Evolutionary conservation across 2,888 invertebrate species (phyloP).

Genomic region (Sphaerophoria rueppellii): DNA sequence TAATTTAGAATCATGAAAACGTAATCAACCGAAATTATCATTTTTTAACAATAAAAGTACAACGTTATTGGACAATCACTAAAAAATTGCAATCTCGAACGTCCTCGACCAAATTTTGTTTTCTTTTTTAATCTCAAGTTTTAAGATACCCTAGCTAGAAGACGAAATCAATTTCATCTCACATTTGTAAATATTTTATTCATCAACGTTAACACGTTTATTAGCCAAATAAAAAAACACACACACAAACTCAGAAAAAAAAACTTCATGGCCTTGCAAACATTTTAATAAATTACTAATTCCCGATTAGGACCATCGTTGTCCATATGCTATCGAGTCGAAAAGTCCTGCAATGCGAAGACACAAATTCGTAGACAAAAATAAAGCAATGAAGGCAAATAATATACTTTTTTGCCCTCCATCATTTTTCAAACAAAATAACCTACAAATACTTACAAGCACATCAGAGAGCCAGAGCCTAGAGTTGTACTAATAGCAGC

Average conservation of each 20-base stretch:
- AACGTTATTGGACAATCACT: conserved; percentile 21
- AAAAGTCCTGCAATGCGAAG: conserved; percentile 27
- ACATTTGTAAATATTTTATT: conserved; percentile 72
- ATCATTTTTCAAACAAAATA: conserved; percentile 17
- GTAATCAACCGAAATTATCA: conserved; percentile 37
- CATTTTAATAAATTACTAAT: conserved; percentile 72
- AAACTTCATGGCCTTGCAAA: conserved; percentile 63
- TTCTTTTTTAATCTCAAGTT: background rate
- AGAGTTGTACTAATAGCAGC: conserved; percentile 37
- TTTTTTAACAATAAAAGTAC: conserved; percentile 22
- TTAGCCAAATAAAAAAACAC: conserved; percentile 63
- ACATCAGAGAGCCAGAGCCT: background rate
- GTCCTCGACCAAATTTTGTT: conserved; percentile 24
- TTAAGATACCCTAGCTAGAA: background rate
- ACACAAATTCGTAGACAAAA: conserved; percentile 36
- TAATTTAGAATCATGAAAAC: conserved; percentile 41
- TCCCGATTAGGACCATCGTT: conserved; percentile 65
- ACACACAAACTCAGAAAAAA: conserved; percentile 9
- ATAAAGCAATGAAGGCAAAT: conserved; percentile 44
- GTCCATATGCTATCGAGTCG: conserved; percentile 54
- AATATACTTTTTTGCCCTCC: conserved; percentile 4
- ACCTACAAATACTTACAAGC: conserved; percentile 13
- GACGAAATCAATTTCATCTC: conserved; percentile 69
- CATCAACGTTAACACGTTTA: conserved; percentile 73
- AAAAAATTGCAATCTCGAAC: conserved; percentile 59